Evolutionary conservation across 2,113 vertebrate species (phyloP).

Genomic region (Ellobius talpinus): DNA sequence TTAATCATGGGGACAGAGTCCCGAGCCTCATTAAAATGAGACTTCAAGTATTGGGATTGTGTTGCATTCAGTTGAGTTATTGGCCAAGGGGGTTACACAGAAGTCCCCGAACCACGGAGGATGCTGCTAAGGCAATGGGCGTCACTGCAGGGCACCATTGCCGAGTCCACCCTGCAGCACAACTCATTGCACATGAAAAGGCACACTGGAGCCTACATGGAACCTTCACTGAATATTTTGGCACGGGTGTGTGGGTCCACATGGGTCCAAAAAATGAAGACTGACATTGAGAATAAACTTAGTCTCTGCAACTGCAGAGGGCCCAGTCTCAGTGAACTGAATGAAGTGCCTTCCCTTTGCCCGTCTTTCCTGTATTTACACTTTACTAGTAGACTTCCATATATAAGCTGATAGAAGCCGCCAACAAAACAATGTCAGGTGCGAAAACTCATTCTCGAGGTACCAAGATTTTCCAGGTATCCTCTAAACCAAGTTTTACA

Average conservation of each 20-base stretch:
- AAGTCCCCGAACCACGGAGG: background rate
- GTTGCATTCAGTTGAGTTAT: background rate
- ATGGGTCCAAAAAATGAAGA: too few relatives aligned
- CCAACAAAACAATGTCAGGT: too few relatives aligned
- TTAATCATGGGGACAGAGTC: background rate
- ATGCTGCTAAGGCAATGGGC: background rate
- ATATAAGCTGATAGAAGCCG: too few relatives aligned
- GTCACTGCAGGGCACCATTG: too few relatives aligned
- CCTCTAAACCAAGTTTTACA: too few relatives aligned
- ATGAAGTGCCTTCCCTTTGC: background rate
- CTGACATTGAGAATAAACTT: too few relatives aligned
- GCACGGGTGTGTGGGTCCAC: too few relatives aligned
- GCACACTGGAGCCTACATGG: background rate
- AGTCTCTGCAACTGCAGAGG: too few relatives aligned
- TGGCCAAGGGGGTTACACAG: background rate
- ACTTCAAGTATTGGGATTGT: background rate
- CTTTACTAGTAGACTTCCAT: too few relatives aligned
- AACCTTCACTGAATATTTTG: background rate
- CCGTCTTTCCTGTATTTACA: too few relatives aligned
- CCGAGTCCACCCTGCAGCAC: background rate
- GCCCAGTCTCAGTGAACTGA: too few relatives aligned
- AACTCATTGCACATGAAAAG: background rate
- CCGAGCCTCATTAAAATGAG: background rate
- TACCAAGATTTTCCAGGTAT: too few relatives aligned
- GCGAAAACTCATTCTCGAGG: accelerated